Percentiles rank a stretch among this genome's conserved stretches.
Conservation (phyloP, 2,888 invertebrate species). For the Cryptocephalus primarius region DNA sequence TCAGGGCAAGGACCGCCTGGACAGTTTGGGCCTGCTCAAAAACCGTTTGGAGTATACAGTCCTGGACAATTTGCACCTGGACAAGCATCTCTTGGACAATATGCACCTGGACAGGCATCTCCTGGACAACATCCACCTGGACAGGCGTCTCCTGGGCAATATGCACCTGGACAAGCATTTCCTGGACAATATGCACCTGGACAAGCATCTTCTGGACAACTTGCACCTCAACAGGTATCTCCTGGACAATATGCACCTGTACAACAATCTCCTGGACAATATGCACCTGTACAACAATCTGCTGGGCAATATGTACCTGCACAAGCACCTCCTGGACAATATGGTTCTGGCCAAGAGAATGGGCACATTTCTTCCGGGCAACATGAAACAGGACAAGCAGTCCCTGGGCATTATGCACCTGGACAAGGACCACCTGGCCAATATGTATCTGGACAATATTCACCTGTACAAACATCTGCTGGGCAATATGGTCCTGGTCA, state of each 20-base stretch:
- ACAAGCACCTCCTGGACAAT: neutral
- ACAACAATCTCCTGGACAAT: slow-evolving; percentile 2
- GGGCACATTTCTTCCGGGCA: slow-evolving; percentile 1
- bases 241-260: slow-evolving; percentile 1
- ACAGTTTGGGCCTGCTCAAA: slow-evolving; percentile 1
- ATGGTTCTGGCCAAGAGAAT: neutral
- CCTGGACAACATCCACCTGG: neutral
- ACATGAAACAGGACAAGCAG: neutral
- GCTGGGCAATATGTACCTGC: slow-evolving; percentile 3
- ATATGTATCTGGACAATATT: neutral
- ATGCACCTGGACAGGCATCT: neutral
- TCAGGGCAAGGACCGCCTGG: neutral
- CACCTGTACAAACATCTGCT: slow-evolving; percentile 3
- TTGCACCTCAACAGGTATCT: slow-evolving; percentile 2
- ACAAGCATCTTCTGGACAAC: neutral
- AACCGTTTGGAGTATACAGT: neutral
- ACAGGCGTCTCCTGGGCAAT: neutral
- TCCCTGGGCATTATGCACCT: neutral
- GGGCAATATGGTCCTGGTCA: neutral
- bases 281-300: slow-evolving; percentile 1
- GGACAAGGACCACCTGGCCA: neutral
- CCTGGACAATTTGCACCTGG: slow-evolving; percentile 1
- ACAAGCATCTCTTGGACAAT: slow-evolving; percentile 2
- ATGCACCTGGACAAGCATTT: neutral
- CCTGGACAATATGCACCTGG: neutral